Percentiles rank a stretch among this genome's conserved stretches.
Conservation (phyloP, 2,113 vertebrate species). For the Atractosteus spatula region DNA sequence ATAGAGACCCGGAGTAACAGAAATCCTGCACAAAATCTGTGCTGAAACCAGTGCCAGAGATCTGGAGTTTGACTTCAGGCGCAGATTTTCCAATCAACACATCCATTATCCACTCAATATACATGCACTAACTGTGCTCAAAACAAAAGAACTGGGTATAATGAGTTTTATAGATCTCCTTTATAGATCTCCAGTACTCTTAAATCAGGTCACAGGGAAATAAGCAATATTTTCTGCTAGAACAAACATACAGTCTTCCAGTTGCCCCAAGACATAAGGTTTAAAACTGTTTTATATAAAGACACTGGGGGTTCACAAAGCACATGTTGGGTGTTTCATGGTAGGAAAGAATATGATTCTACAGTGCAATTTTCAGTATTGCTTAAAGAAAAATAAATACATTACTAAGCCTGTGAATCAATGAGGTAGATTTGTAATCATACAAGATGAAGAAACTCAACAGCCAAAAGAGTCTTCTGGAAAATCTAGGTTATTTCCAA, state of each 20-base stretch:
- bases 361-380: too few relatives aligned
- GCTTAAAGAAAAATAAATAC: too few relatives aligned
- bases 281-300: slow-evolving; percentile 18
- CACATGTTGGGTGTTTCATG: too few relatives aligned
- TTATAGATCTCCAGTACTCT: slow-evolving; percentile 17
- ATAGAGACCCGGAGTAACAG: not conserved
- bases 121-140: slow-evolving; percentile 15
- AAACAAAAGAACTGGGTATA: slow-evolving; percentile 23
- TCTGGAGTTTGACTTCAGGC: slow-evolving; percentile 1
- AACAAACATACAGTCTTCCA: slow-evolving; percentile 29
- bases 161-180: slow-evolving; percentile 32
- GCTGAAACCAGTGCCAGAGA: not conserved
- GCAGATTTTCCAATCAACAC: slow-evolving; percentile 2
- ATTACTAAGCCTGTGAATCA: too few relatives aligned
- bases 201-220: slow-evolving; percentile 29
- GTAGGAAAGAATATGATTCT: too few relatives aligned
- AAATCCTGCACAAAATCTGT: slow-evolving; percentile 3
- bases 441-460: too few relatives aligned
- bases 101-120: slow-evolving; percentile 9
- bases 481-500: too few relatives aligned
- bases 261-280: slow-evolving; percentile 21
- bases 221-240: slow-evolving; percentile 32
- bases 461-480: too few relatives aligned
- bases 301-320: slow-evolving; percentile 21
- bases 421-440: too few relatives aligned